Base-by-base conservation (phyloP, 1,140 invertebrate genomes). In the Stegodyphus dumicola region DNA sequence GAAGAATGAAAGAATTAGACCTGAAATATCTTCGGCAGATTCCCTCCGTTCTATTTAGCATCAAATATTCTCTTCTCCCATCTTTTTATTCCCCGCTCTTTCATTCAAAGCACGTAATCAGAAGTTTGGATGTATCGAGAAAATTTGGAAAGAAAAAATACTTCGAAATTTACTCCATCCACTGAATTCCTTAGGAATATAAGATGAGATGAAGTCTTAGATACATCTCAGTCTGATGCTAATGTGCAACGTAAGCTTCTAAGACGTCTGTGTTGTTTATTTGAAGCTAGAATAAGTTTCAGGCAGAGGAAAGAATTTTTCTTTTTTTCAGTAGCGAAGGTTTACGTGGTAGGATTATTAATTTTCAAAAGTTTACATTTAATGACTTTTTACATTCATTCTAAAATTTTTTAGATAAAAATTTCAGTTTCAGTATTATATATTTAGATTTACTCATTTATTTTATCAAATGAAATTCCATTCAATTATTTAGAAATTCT, bases 81-180 rank as follows among this genome's bases (percentile, higher is more conserved):
- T 15, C 53, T 67, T 70, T n/a, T 80, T 71, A 53, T 53, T 53
- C 69, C 53, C 71, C 53, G 53, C 33, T 80, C 18, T 17, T 3
- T 13, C 11, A 80, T 80, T 80, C 67, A 15, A 60, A 13, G 78
- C 78, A 73, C 67, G 78, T 80, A 71, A 80, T 80, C 77, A 78
- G 18, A 17, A 18, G 9, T 54, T 11, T 7, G 53, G 69, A 7
- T 60, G 48, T 60, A 60, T 80, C 69, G 69, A 71, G 51, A 73
- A 51, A 56, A 80, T 18, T 69, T 49, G 17, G 77, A 71, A 49
- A 33, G 52, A 69, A 60, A 67, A 69, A 78, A 53, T 17, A 13
- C 54, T 10, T 5, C 15, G 33, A 51, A 73, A 73, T 71, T 71
- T 49, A 71, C 54, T 71, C 48, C 54, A 6, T 56, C 49, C 60